phyloP scores from a whole-genome alignment of 2,113 vertebrate species.

The Daboia siamensis region DNA sequence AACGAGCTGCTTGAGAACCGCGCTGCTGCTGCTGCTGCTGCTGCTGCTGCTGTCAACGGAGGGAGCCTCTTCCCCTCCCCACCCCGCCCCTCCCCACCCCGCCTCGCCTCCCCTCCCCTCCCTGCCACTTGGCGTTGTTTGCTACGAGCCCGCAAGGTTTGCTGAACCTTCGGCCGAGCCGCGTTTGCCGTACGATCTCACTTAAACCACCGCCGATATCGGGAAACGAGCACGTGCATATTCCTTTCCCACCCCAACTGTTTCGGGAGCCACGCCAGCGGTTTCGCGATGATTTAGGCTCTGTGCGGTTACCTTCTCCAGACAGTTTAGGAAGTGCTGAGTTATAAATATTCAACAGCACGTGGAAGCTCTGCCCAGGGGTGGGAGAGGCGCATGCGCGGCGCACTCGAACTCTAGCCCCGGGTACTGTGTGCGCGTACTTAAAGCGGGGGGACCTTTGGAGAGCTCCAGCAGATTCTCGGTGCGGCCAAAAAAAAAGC shows the following conservation, averaged over 20 bases:
- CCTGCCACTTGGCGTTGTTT: neutral
- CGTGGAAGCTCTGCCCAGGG: conserved; percentile 53
- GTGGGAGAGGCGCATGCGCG: conserved; percentile 58
- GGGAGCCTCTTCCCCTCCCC: neutral
- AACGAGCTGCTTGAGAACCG: neutral
- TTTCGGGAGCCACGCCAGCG: conserved; percentile 51
- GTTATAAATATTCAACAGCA: conserved; percentile 83
- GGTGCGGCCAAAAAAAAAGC: conserved; percentile 1
- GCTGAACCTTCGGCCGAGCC: conserved; percentile 1
- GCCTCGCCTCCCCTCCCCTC: neutral
- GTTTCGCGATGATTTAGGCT: conserved; percentile 44
- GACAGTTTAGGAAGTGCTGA: conserved; percentile 58
- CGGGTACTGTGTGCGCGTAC: neutral
- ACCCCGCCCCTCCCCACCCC: neutral
- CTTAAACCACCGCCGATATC: conserved; percentile 34
- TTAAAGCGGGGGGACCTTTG: neutral
- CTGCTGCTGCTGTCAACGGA: neutral
- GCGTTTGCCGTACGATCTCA: conserved; percentile 21
- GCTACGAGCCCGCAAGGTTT: conserved; percentile 11
- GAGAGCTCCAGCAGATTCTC: neutral
- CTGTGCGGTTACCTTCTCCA: conserved; percentile 63
- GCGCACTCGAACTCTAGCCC: neutral
- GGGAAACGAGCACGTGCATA: conserved; percentile 59
- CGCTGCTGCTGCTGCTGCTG: neutral
- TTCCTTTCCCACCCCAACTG: conserved; percentile 24